A percentile compares a stretch with the other conserved stretches of the same genome.
Conservation (phyloP, 2,113 vertebrate species). For the Bostrychus sinensis region DNA sequence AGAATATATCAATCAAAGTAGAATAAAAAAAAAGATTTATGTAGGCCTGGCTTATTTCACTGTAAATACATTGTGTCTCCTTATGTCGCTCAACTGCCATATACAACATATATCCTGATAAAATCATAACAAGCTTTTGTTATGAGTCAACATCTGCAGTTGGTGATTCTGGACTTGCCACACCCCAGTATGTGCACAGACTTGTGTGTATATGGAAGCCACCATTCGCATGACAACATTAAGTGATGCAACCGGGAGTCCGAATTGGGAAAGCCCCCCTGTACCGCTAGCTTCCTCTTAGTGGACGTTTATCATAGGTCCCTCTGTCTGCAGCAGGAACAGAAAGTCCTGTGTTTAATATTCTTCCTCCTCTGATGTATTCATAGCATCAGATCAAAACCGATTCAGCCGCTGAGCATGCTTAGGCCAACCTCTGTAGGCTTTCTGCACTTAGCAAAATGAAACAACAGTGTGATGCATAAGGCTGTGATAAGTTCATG, state of each 20-base stretch:
- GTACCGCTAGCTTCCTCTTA: background rate
- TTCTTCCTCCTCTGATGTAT: conserved; percentile 43
- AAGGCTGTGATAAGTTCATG: conserved; percentile 14
- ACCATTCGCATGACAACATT: conserved; percentile 30
- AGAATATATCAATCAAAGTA: too few relatives aligned
- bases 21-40: background rate
- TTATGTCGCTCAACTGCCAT: too few relatives aligned
- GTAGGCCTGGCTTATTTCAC: background rate
- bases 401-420: conserved; percentile 32
- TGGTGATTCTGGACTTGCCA: background rate
- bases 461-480: conserved; percentile 30
- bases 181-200: background rate
- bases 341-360: conserved; percentile 46
- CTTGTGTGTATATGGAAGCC: too few relatives aligned
- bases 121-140: too few relatives aligned
- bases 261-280: conserved; percentile 12
- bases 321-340: conserved; percentile 32
- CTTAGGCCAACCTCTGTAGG: conserved; percentile 54
- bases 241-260: conserved; percentile 32
- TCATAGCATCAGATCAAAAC: conserved; percentile 57
- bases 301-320: conserved; percentile 15
- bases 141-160: background rate
- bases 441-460: conserved; percentile 40
- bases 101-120: too few relatives aligned
- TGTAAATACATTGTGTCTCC: too few relatives aligned